Base-by-base conservation (phyloP, 2,797 vertebrate species). In the Adrianichthys oophorus region DNA sequence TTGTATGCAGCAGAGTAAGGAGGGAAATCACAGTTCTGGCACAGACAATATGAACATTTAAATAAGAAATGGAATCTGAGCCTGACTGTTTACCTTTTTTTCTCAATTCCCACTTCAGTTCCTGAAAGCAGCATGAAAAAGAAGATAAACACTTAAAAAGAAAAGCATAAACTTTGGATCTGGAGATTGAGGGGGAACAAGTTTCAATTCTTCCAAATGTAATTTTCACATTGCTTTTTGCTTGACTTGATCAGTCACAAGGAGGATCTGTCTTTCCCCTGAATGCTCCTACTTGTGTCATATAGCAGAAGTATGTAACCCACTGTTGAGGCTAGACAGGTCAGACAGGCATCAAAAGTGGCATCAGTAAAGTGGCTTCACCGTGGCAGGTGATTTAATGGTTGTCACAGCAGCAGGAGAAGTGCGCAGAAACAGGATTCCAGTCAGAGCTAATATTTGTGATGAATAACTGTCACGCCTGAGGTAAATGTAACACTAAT, bases 371-470 rank as follows among this genome's bases (percentile, higher is more conserved):
- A 82, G 80, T 69, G 74, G 68, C 80, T 73, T 62, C 65, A 68
- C 70, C 6, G 47, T 89, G 85, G 82, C 87, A 90, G 87, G 85
- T 86, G 89, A 90, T 89, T 89, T 89, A 90, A 88, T 85, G 85
- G 85, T 82, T 88, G 87, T 90, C 87, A 88, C 85, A 57, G 85
- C 78, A 68, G 84, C 74, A 56, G 65, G 72, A 68, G 79, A 82
- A 85, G 84, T 78, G 79, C 70, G 79, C 74, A 68, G 84, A 86
- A 81, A 86, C 83, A 82, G 81, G 82, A 87, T 86, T 88, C 83
- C 85, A 88, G 85, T 91, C 89, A 87, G 80, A 90, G 80, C 83
- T 85, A 88, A 87, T 91, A 85, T 87, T 88, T 87, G 81, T 88
- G 86, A 90, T 85, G 83, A 88, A 89, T 87, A 87, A 83, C 82